These are phyloP conservation scores for Microcebus griseorufus DNA, from an alignment of 2,113 vertebrate species.

Conservation along the genomic window DNA sequence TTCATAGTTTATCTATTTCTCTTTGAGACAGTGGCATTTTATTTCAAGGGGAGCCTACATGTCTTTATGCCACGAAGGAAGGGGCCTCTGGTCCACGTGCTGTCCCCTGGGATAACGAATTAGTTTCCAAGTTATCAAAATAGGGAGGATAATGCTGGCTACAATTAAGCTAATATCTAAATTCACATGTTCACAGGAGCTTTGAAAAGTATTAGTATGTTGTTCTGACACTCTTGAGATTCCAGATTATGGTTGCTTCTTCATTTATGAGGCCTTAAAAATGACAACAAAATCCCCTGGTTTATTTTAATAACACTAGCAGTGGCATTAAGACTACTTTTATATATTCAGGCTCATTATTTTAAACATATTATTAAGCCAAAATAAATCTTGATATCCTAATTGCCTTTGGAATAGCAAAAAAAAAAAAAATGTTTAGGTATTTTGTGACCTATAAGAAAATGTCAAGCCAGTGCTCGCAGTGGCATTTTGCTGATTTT, in stretches of 20 bases:
- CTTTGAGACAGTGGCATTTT: background rate
- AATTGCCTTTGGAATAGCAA: background rate
- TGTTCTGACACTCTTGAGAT: background rate
- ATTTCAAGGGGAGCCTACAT: background rate
- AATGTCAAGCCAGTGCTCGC: background rate
- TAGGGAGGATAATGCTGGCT: background rate
- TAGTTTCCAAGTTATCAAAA: background rate
- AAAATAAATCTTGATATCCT: background rate
- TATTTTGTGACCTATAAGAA: background rate
- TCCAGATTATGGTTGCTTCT: background rate
- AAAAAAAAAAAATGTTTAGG: background rate
- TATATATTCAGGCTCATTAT: background rate
- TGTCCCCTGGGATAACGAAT: background rate
- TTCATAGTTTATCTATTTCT: background rate
- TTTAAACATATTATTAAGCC: slow-evolving; percentile 28
- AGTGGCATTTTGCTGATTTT: background rate
- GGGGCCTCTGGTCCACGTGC: background rate
- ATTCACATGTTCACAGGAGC: background rate
- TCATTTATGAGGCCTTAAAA: background rate
- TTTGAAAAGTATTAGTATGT: background rate
- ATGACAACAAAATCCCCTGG: background rate
- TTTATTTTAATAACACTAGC: background rate
- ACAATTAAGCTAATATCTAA: background rate
- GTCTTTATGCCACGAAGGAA: background rate
- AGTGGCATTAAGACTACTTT: background rate